Conservation (phyloP, 2,888 invertebrate genomes). For the Drosophila histrio region DNA sequence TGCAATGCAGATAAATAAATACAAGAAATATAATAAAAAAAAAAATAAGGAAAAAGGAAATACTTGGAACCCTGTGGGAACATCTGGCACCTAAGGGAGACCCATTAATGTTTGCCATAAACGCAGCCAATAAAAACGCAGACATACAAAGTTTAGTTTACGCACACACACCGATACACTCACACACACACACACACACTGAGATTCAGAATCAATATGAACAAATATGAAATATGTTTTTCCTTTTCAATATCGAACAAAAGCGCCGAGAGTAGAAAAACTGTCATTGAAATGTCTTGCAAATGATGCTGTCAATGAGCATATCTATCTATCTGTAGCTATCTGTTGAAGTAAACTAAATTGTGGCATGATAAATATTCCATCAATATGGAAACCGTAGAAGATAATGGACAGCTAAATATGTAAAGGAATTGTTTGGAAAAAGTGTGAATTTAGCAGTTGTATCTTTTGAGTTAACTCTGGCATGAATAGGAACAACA, state of each 20-base stretch:
- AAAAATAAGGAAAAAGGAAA: constrained; percentile 7
- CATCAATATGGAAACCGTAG: neutral
- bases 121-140: constrained; percentile 38
- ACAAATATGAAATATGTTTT: constrained; percentile 13
- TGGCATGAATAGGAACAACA: neutral
- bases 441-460: neutral
- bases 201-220: constrained; percentile 46
- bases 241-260: constrained; percentile 25
- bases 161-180: constrained; percentile 10
- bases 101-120: constrained; percentile 34
- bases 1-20: constrained; percentile 25
- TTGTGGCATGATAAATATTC: constrained; percentile 6
- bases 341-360: constrained; percentile 8
- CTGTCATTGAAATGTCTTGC: constrained; percentile 37
- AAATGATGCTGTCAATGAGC: constrained; percentile 34
- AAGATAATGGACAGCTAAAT: neutral
- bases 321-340: constrained; percentile 21
- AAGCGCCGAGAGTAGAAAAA: constrained; percentile 16
- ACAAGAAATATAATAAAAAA: constrained; percentile 9
- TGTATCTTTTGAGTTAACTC: neutral
- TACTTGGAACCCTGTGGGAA: constrained; percentile 8
- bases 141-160: constrained; percentile 33
- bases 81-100: constrained; percentile 30
- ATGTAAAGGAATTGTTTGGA: neutral
- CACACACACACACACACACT: constrained; percentile 10